A percentile compares a stretch with the other conserved stretches of the same genome.
Evolutionary conservation across 2,888 invertebrate species (phyloP).

Genomic region (Onchidella celtica): DNA sequence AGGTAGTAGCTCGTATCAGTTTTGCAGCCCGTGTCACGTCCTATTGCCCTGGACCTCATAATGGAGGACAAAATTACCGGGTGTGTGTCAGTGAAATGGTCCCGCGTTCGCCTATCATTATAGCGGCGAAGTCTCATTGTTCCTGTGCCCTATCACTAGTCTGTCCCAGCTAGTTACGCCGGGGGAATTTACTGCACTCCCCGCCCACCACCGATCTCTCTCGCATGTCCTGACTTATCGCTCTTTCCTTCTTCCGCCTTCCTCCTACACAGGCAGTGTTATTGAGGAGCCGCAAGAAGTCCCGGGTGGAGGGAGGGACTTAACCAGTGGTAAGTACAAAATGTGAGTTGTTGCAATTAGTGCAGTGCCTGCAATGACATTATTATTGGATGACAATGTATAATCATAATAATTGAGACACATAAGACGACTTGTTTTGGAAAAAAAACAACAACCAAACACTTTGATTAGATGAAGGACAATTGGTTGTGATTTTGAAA

Average conservation of each 20-base stretch:
- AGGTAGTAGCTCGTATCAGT: too few species aligned
- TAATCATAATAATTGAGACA: too few species aligned
- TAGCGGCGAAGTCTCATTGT: not conserved
- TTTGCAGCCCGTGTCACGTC: slow-evolving; percentile 5
- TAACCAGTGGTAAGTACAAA: not conserved
- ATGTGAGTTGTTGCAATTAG: too few species aligned
- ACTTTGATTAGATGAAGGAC: too few species aligned
- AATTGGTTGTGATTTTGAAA: too few species aligned
- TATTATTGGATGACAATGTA: too few species aligned
- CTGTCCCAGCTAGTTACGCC: not conserved
- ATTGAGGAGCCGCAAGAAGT: slow-evolving; percentile 24
- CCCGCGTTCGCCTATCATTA: not conserved
- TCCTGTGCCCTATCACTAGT: not conserved
- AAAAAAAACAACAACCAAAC: too few species aligned
- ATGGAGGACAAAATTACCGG: not conserved
- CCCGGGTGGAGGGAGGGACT: slow-evolving; percentile 3
- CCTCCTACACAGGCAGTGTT: not conserved
- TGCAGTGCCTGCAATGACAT: too few species aligned
- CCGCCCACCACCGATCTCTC: not conserved
- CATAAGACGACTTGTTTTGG: too few species aligned
- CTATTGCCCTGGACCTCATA: not conserved
- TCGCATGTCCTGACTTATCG: not conserved
- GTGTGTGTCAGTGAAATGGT: not conserved
- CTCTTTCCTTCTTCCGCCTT: not conserved
- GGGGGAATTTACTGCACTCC: slow-evolving; percentile 7